Evolutionary conservation across 1,140 invertebrate species (phyloP).

Genomic region (Augochlora pura): DNA sequence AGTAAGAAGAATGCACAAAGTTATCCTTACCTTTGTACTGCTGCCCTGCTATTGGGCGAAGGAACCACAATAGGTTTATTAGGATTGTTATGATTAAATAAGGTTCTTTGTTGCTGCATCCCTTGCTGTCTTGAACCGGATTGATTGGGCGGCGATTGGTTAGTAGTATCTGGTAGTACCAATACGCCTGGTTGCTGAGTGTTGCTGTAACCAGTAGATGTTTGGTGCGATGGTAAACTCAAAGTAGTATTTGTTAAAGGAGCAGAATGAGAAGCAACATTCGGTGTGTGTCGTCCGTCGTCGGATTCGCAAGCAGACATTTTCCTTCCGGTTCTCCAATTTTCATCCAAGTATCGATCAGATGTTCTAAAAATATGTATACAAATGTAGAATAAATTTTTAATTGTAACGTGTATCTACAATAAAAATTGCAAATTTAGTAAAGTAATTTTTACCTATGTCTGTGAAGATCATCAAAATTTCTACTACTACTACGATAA

Average conservation of each 20-base stretch:
- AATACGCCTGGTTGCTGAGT: conserved; percentile 74
- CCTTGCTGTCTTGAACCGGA: conserved; percentile 50
- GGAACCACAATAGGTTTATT: conserved; percentile 85
- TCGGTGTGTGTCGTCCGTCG: conserved; percentile 70
- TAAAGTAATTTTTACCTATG: conserved; percentile 62
- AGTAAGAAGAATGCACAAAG: background rate
- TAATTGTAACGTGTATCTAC: conserved; percentile 16
- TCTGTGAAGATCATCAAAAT: conserved; percentile 69
- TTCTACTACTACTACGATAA: conserved; percentile 67
- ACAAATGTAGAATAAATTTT: conserved; percentile 19
- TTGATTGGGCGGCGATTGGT: conserved; percentile 63
- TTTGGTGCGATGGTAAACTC: conserved; percentile 56
- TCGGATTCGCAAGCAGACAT: conserved; percentile 74
- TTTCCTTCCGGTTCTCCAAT: conserved; percentile 77
- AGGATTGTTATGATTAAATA: conserved; percentile 87
- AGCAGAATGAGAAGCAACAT: conserved; percentile 51
- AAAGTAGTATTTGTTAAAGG: conserved; percentile 59
- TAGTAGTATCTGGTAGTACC: conserved; percentile 73
- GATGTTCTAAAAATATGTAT: conserved; percentile 36
- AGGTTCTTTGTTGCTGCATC: conserved; percentile 77
- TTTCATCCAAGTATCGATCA: conserved; percentile 71
- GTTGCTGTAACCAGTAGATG: conserved; percentile 61
- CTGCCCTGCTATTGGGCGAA: conserved; percentile 76
- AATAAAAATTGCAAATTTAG: background rate
- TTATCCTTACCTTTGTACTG: conserved; percentile 65